Conservation (phyloP, 1,140 invertebrate species). For the Chymomyza costata region DNA sequence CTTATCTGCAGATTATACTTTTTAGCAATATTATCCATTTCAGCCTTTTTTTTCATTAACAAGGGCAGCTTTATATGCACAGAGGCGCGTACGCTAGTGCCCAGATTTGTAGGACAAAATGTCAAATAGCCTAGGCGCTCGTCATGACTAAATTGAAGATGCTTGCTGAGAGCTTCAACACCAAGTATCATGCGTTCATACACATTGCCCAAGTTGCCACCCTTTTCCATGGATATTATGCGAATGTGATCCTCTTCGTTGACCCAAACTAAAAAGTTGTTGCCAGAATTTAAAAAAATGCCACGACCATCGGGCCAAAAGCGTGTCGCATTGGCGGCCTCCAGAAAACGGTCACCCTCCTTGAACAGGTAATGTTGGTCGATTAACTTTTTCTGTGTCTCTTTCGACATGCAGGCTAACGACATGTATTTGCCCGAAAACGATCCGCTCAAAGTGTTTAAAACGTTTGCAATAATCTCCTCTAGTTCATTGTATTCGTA, state of each 20-base stretch:
- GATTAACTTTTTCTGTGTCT: conserved; percentile 92
- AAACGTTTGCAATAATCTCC: conserved; percentile 85
- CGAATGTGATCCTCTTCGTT: conserved; percentile 98
- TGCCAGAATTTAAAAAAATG: conserved; percentile 95
- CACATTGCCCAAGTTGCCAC: conserved; percentile 92
- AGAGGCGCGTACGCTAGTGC: conserved; percentile 96
- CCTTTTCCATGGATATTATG: conserved; percentile 98
- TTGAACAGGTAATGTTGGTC: conserved; percentile 98
- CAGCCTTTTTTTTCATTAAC: conserved; percentile 87
- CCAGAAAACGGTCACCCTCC: conserved; percentile 85
- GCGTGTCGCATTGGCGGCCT: conserved; percentile 89
- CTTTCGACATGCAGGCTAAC: conserved; percentile 94
- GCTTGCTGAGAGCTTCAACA: conserved; percentile 92
- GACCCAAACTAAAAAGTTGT: conserved; percentile 97
- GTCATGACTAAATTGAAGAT: conserved; percentile 90
- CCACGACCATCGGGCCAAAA: conserved; percentile 96
- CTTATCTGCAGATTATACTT: conserved; percentile 95
- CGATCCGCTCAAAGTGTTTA: conserved; percentile 85
- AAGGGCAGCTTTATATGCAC: conserved; percentile 98
- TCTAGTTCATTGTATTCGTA: conserved; percentile 95
- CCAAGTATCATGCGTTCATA: conserved; percentile 92
- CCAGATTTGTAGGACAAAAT: conserved; percentile 98
- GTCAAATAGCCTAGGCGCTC: conserved; percentile 95
- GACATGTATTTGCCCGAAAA: conserved; percentile 94
- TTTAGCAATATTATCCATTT: conserved; percentile 91